A percentile compares a stretch with the other conserved stretches of the same genome.
phyloP scores from a whole-genome alignment of 2,797 vertebrate genomes.

The Alosa sapidissima region DNA sequence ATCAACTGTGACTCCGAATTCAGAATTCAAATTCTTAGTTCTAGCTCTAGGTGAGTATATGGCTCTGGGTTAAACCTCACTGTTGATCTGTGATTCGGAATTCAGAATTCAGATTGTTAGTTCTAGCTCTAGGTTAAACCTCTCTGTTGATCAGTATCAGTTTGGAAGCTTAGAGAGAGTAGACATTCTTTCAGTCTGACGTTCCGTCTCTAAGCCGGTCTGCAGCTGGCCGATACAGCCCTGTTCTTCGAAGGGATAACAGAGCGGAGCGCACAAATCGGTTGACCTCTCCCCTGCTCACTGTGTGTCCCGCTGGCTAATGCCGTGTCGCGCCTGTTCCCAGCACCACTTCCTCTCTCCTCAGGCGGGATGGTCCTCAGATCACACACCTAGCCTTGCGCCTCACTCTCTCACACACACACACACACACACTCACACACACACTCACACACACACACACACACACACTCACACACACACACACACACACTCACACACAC shows the following conservation, averaged over 20 bases:
- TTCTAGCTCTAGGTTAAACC: neutral
- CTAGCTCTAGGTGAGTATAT: too few relatives aligned
- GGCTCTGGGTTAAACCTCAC: too few relatives aligned
- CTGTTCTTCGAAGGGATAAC: conserved; percentile 20
- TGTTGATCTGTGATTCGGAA: neutral
- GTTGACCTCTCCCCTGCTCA: conserved; percentile 31
- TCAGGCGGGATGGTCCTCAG: conserved; percentile 23
- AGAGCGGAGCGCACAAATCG: conserved; percentile 25
- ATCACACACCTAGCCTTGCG: neutral
- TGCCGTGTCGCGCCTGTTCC: conserved; percentile 38
- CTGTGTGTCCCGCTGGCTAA: conserved; percentile 21
- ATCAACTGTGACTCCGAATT: neutral
- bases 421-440: neutral
- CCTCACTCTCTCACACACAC: neutral
- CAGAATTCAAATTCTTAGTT: neutral
- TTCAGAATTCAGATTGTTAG: neutral
- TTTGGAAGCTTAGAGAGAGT: neutral
- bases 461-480: neutral
- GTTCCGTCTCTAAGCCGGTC: neutral
- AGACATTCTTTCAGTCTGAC: neutral
- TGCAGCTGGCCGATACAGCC: neutral
- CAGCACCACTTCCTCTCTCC: conserved; percentile 40
- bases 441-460: neutral
- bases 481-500: neutral
- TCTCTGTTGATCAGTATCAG: neutral